Evolutionary conservation across 1,140 invertebrate genomes (phyloP), one percentile per base, ranked within the genome.

Genomic region (Drosophila varians): DNA sequence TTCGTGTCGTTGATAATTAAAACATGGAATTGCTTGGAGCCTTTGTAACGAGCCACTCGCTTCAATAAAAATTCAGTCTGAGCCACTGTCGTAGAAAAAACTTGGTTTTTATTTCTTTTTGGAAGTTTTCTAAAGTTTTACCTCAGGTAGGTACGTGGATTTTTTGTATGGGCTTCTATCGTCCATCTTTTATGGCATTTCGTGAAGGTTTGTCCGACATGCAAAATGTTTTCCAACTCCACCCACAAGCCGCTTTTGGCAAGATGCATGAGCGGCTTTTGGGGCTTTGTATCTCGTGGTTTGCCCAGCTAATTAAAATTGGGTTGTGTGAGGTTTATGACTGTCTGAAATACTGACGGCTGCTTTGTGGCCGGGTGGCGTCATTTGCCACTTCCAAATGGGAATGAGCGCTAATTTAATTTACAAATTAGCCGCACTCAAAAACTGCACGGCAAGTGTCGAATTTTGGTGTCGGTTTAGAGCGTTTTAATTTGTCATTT

Each of bases 341-440:
- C 25, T 56, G 43, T 31, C 26, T 16, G 51, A 73, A 51, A 43
- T 42, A 42, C 77, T 80, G 77, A 77, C 77, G 76, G 51, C 34
- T 34, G 62, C 76, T 74, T 62, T 78, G 75, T 78, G 74, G 51
- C 74, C 55, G 43, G 34, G 66, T 80, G 76, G 53, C 76, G 77
- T 79, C 76, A 79, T 75, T 66, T 56, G 43, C 56, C 56, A 56
- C 54, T 31, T 18, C 26, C 49, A 21, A 80, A 82, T 82, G 77
- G 49, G 77, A 80, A 66, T 76, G 77, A 82, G 77, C 77, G 77
- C 77, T 80, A 80, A 80, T 80, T 80, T 80, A 80, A 80, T 80
- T 80, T 80, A 75, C 77, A 80, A 80, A 80, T 80, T 80, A 82
- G 77, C 66, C 77, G 40, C 51, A 45, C 53, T 52, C 53, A 75